Evolutionary conservation across 1,140 invertebrate species (phyloP).

Genomic region (Calycopis cecrops): DNA sequence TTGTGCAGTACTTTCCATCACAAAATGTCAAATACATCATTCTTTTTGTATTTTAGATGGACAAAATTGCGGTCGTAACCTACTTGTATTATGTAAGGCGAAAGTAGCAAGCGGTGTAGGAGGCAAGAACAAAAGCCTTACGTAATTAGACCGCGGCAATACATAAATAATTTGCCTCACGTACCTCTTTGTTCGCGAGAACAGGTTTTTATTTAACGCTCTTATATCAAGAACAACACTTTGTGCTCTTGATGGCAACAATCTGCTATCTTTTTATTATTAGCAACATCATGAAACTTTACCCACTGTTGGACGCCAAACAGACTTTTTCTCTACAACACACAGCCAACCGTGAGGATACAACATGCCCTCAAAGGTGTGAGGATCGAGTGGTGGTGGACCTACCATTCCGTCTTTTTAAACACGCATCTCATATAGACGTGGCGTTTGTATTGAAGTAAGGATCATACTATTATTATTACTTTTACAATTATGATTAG

Average conservation of each 20-base stretch:
- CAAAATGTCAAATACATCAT: background rate
- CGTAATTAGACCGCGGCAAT: conserved; percentile 71
- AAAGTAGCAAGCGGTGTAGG: conserved; percentile 33
- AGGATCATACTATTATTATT: too few relatives aligned
- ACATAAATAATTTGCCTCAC: conserved; percentile 74
- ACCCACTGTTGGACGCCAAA: too few relatives aligned
- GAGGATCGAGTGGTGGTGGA: too few relatives aligned
- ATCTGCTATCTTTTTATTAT: conserved; percentile 44
- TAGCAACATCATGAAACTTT: too few relatives aligned
- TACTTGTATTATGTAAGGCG: conserved; percentile 17
- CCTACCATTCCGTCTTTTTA: too few relatives aligned
- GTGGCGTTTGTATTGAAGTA: too few relatives aligned
- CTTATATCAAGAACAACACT: conserved; percentile 67
- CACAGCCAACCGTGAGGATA: too few relatives aligned
- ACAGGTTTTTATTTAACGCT: conserved; percentile 70
- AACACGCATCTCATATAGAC: too few relatives aligned
- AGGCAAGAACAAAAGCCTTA: conserved; percentile 64
- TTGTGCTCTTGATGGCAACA: conserved; percentile 54
- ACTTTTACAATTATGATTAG: too few relatives aligned
- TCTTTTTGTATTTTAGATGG: conserved; percentile 4
- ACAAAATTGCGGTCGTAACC: conserved; percentile 15
- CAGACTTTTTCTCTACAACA: too few relatives aligned
- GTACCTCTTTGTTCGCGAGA: conserved; percentile 62
- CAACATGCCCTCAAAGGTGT: too few relatives aligned
- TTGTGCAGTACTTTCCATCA: background rate